These are phyloP conservation scores for Petrocephalus microphthalmus DNA, from an alignment of 2,113 vertebrate species.

Conservation along the genomic window DNA sequence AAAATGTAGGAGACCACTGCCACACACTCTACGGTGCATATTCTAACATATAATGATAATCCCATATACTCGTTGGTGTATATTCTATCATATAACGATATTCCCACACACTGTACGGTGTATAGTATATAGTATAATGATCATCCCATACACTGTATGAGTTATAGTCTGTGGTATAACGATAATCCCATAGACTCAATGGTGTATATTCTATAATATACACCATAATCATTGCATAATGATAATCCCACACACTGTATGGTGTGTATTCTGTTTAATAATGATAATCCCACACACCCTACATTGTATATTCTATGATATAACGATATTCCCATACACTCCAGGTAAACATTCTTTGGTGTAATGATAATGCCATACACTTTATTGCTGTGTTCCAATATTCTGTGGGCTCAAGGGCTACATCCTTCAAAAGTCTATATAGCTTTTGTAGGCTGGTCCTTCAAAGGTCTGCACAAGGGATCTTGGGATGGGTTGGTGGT, in stretches of 20 bases:
- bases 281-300: background rate
- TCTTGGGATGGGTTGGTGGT: too few relatives aligned
- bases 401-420: too few relatives aligned
- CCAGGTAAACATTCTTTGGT: background rate
- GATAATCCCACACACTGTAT: too few relatives aligned
- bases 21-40: background rate
- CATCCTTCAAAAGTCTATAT: too few relatives aligned
- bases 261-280: background rate
- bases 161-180: background rate
- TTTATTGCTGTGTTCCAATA: too few relatives aligned
- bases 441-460: too few relatives aligned
- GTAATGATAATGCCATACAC: too few relatives aligned
- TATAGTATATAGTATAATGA: background rate
- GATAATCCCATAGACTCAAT: background rate
- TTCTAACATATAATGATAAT: background rate
- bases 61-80: background rate
- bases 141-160: background rate
- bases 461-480: too few relatives aligned
- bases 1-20: background rate
- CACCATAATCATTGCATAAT: background rate
- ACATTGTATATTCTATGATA: background rate
- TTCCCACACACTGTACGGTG: background rate
- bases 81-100: background rate
- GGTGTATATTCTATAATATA: background rate
- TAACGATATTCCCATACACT: background rate